Base-by-base conservation (phyloP, 1,140 invertebrate genomes). In the Brachionus angularis region DNA sequence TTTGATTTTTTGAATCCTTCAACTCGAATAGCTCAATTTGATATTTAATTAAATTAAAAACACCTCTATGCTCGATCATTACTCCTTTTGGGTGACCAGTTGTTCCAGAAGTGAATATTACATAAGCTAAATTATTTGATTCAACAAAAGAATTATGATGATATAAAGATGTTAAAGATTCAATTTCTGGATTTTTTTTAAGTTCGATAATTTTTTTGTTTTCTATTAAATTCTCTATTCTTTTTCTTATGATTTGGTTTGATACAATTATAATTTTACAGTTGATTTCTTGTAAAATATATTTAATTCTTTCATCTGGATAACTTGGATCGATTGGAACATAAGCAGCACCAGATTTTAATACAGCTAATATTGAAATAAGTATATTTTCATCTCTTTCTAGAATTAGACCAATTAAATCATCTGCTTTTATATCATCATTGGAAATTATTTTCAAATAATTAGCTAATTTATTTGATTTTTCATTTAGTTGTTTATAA, bases 51-150 rank as follows among this genome's bases (percentile, higher is more conserved):
- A 21, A 23, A 39, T 42, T 42, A 23, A 61, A 79, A 2, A 93
- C 76, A 80, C 90, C 91, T 16, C 83, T 85, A 81, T 91, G 88
- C 23, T 86, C 88, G 1, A 52, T 52, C 10, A 25, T 25, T 14
- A 52, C 23, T 21, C 49, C 49, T 52, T 52, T 52, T 52, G 49
- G 49, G 3, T 52, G 5, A 21, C 49, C 49, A 10, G 49, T 52
- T 52, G 49, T 10, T 25, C 49, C 49, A 25, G 49, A 52, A 23
- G 49, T 52, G 10, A 25, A 52, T 0, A 52, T 23, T 2, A 52
- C 8, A 27, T 52, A 52, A 3, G 49, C 49, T 21, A 52, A 27
- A 14, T 52, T 52, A 25, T n/a, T n/a, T n/a, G n/a, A n/a, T n/a
- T n/a, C n/a, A n/a, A n/a, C n/a, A n/a, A n/a, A n/a, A n/a, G n/a